Conservation (phyloP, 2,797 vertebrate genomes). For the Phoebastria nigripes region DNA sequence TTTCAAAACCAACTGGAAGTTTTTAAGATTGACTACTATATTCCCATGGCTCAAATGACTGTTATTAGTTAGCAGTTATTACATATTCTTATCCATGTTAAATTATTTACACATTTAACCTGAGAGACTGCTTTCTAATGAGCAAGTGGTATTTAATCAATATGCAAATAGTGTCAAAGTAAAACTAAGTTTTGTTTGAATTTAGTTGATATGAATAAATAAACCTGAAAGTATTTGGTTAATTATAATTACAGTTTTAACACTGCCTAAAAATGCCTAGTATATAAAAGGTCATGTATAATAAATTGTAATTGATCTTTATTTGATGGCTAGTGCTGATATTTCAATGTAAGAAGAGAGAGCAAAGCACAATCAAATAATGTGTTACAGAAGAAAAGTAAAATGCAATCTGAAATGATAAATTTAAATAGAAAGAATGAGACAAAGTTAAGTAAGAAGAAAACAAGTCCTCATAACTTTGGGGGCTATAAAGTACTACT, state of each 20-base stretch:
- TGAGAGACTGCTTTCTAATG: not conserved
- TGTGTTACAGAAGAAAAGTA: not conserved
- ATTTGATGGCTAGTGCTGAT: not conserved
- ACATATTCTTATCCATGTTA: not conserved
- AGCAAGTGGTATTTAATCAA: not conserved
- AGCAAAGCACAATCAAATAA: not conserved
- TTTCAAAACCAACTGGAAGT: not conserved
- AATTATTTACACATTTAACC: not conserved
- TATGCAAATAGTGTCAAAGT: not conserved
- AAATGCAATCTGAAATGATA: not conserved
- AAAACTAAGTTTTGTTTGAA: not conserved
- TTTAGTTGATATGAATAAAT: not conserved
- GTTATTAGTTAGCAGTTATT: not conserved
- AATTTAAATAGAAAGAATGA: not conserved
- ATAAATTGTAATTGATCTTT: not conserved
- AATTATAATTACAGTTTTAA: not conserved
- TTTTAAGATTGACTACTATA: not conserved
- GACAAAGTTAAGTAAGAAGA: not conserved
- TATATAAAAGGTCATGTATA: not conserved
- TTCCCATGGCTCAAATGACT: not conserved
- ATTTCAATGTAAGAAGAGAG: not conserved
- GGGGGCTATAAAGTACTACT: not conserved
- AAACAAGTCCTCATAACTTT: not conserved
- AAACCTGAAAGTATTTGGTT: not conserved
- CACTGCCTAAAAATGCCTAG: not conserved